Percentiles rank a stretch among this genome's conserved stretches.
Conservation (phyloP, 2,888 invertebrate species). For the Erannis defoliaria region DNA sequence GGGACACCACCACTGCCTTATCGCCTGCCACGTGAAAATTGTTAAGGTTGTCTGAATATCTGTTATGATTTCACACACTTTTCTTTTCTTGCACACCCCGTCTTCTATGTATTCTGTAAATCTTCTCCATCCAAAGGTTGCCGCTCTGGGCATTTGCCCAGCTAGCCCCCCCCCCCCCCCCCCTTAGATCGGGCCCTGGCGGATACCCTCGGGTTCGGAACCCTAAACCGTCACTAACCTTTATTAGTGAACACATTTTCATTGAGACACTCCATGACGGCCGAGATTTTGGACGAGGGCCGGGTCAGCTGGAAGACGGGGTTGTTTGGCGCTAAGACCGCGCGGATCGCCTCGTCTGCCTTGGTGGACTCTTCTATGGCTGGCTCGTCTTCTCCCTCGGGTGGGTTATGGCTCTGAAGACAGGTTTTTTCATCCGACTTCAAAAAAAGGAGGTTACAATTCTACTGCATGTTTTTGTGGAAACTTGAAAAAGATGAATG, state of each 20-base stretch:
- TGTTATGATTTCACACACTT: too few species aligned
- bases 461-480: too few species aligned
- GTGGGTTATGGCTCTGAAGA: slow-evolving; percentile 49
- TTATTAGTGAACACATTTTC: slow-evolving; percentile 79
- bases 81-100: too few species aligned
- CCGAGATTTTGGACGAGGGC: slow-evolving; percentile 90
- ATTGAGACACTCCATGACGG: slow-evolving; percentile 85
- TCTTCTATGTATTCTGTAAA: too few species aligned
- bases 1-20: slow-evolving; percentile 95
- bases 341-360: slow-evolving; percentile 85
- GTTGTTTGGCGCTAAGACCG: slow-evolving; percentile 89
- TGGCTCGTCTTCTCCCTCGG: slow-evolving; percentile 48
- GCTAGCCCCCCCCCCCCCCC: too few species aligned
- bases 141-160: too few species aligned
- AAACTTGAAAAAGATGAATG: too few species aligned
- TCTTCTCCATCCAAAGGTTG: too few species aligned
- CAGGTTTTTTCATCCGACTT: background rate
- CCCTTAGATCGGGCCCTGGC: too few species aligned
- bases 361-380: slow-evolving; percentile 73
- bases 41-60: too few species aligned
- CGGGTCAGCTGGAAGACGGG: slow-evolving; percentile 89
- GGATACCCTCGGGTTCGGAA: background rate
- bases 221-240: slow-evolving; percentile 53
- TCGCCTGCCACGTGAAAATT: slow-evolving; percentile 84
- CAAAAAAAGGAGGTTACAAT: too few species aligned